These are phyloP conservation scores for Pelochelys cantorii DNA, from an alignment of 2,797 vertebrate genomes.

Conservation along the genomic window DNA sequence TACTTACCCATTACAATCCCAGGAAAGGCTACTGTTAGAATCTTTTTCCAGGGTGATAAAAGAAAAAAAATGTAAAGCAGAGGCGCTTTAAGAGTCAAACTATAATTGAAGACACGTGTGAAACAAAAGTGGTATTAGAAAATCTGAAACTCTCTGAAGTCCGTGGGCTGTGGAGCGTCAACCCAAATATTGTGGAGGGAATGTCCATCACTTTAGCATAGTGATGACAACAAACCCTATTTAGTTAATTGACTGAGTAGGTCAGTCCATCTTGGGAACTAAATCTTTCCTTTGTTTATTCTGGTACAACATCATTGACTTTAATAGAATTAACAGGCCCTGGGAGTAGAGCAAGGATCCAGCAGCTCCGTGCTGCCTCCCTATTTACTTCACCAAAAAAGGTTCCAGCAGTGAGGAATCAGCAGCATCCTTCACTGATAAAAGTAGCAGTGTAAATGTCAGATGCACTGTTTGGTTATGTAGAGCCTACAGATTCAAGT, in stretches of 20 bases:
- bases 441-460: background rate
- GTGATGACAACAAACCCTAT: background rate
- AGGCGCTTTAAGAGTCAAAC: background rate
- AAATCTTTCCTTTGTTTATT: background rate
- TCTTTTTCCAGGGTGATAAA: background rate
- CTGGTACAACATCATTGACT: background rate
- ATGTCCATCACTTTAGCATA: fast-evolving
- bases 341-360: background rate
- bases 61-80: background rate
- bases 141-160: background rate
- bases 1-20: background rate
- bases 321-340: background rate
- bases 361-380: background rate
- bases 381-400: background rate
- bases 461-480: background rate
- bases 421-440: background rate
- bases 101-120: background rate
- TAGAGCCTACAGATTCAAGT: background rate
- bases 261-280: background rate
- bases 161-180: background rate
- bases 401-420: background rate
- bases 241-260: fast-evolving
- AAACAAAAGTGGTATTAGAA: background rate
- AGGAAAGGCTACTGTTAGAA: background rate
- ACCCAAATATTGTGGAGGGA: background rate